phyloP scores from a whole-genome alignment of 1,140 invertebrate genomes.

The Leptonema lineaticorne region DNA sequence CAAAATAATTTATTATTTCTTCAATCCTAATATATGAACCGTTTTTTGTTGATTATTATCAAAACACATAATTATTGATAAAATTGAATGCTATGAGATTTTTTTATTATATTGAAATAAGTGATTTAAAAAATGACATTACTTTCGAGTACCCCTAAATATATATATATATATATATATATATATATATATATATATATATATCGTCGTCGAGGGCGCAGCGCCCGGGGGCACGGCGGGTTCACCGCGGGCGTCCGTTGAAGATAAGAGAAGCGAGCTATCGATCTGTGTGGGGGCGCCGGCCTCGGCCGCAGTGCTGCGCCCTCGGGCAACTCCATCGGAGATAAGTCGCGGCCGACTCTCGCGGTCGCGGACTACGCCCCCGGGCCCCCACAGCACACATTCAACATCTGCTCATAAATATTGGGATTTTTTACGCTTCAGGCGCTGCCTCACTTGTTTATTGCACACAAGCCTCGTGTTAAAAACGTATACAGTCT shows the following conservation, averaged over 20 bases:
- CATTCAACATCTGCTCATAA: conserved; percentile 20
- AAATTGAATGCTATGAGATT: too few species aligned
- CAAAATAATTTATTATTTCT: too few species aligned
- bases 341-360: not conserved
- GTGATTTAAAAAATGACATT: too few species aligned
- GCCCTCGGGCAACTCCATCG: not conserved
- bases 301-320: not conserved
- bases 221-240: not conserved
- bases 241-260: not conserved
- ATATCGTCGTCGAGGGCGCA: conserved; percentile 14
- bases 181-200: too few species aligned
- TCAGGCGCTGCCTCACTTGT: conserved; percentile 1
- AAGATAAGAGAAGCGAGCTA: conserved; percentile 11
- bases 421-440: conserved; percentile 11
- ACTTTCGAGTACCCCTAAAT: too few species aligned
- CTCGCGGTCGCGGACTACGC: not conserved
- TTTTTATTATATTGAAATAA: too few species aligned
- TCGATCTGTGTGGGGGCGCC: conserved; percentile 7
- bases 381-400: not conserved
- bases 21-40: too few species aligned
- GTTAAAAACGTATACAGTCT: too few species aligned
- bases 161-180: too few species aligned
- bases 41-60: too few species aligned
- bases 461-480: not conserved
- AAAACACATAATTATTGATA: too few species aligned